Evolutionary conservation across 2,113 vertebrate genomes (phyloP).

Genomic region (Pomatostomus ruficeps): DNA sequence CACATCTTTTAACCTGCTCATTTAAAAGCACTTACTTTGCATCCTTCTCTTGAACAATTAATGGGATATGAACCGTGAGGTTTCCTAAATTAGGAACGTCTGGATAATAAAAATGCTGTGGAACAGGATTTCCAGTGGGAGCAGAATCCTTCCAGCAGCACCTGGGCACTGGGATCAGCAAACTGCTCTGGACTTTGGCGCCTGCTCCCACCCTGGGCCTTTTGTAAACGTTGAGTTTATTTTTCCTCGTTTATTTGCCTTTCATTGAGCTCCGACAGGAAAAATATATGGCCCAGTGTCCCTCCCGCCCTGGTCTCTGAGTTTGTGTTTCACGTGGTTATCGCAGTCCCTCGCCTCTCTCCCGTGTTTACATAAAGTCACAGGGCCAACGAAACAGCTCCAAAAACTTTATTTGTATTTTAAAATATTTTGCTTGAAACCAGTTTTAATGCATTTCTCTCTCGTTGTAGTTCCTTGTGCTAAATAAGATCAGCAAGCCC

Average conservation of each 20-base stretch:
- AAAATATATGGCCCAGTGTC: background rate
- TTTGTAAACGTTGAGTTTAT: background rate
- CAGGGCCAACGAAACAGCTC: fast-evolving
- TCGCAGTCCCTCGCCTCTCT: background rate
- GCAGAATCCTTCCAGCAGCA: background rate
- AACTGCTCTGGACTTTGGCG: background rate
- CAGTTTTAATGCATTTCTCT: background rate
- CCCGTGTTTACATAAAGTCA: background rate
- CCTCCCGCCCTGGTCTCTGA: background rate
- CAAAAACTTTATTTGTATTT: background rate
- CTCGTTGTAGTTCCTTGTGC: background rate
- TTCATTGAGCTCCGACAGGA: background rate
- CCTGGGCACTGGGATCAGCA: background rate
- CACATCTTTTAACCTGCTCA: background rate
- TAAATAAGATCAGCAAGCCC: background rate
- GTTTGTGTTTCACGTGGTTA: background rate
- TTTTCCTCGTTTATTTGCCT: background rate
- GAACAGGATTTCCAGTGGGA: background rate
- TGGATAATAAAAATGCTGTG: background rate
- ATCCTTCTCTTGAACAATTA: background rate
- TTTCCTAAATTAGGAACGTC: background rate
- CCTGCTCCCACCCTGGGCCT: background rate
- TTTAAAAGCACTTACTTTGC: background rate
- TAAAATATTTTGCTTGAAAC: background rate
- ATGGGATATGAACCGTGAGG: background rate